Evolutionary conservation across 2,113 vertebrate genomes (phyloP), one percentile per base, ranked within the genome.

Genomic region (Ardeotis arabs): DNA sequence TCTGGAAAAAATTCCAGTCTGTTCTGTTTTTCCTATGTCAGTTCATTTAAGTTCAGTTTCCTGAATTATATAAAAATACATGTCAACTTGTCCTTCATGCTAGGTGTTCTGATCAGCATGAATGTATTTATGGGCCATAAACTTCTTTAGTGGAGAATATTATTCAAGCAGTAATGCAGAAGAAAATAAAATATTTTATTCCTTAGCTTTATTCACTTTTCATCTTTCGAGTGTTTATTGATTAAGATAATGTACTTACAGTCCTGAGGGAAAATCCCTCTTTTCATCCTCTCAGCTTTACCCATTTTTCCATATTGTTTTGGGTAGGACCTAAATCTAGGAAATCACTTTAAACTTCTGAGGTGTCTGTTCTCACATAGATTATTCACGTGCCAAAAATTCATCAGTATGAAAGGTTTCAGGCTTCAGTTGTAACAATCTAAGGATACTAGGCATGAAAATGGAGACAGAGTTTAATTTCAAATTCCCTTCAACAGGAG

Each of bases 131-230:
- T 84, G 59, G 70, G 4, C 90, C 55, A 90, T 86, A 82, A 90
- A 94, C 45, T 73, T 95, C 58, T 49, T 78, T 72, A 80, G 41
- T 80, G 90, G 76, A 94, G 55, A 81, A 52, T 79, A 87, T 94
- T 94, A 96, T 73, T 96, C 70, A 92, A 80, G 52, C 44, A 73
- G 69, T 67, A 93, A 91, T 58, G 73, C n/a, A 80, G 73, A 91
- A 97, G 67, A 80, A 93, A 95, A 67, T n/a, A 82, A 96, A 95
- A 87, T 81, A 84, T 75, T 96, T 95, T 97, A 84, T 89, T 86
- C 79, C 35, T 76, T 27, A 93, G 49, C 85, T 95, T 96, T 96
- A 87, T 92, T 96, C 17, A 90, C 58, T 89, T 59, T 79, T 82
- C 35, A 62, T 13, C 4, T 79, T 94, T 84, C 68, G 53, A 77